A percentile compares a stretch with the other conserved stretches of the same genome.
Conservation (phyloP, 2,888 invertebrate genomes). For the Melieria picta region DNA sequence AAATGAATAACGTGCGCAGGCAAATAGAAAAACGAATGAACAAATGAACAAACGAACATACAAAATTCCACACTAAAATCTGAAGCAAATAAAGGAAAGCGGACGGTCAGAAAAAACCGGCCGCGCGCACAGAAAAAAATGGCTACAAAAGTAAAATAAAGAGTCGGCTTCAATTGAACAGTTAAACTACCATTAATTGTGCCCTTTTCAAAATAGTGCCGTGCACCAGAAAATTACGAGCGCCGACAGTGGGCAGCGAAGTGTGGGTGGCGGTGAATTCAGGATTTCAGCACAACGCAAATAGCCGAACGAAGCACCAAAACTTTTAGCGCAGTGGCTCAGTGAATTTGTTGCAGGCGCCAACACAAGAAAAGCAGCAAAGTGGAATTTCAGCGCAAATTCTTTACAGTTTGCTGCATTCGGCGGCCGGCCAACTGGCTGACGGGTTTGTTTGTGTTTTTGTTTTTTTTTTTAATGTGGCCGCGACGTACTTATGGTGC, state of each 20-base stretch:
- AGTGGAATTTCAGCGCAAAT: slow-evolving; percentile 5
- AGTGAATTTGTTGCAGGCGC: too few species aligned
- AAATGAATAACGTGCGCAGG: slow-evolving; percentile 56
- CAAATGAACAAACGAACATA: slow-evolving; percentile 32
- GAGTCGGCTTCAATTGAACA: slow-evolving; percentile 58
- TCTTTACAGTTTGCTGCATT: background rate
- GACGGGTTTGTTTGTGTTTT: too few species aligned
- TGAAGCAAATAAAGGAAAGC: slow-evolving; percentile 7
- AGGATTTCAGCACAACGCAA: too few species aligned
- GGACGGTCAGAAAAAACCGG: background rate
- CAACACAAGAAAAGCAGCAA: background rate
- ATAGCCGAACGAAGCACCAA: too few species aligned
- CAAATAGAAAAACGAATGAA: slow-evolving; percentile 48
- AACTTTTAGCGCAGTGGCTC: too few species aligned
- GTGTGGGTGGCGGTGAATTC: background rate
- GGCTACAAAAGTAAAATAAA: slow-evolving; percentile 40
- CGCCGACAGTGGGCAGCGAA: slow-evolving; percentile 1
- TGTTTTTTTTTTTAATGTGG: too few species aligned
- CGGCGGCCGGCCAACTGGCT: too few species aligned
- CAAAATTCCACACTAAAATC: slow-evolving; percentile 24
- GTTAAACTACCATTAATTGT: slow-evolving; percentile 62
- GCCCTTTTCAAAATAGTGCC: slow-evolving; percentile 42
- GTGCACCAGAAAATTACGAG: slow-evolving; percentile 38
- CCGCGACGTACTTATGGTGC: too few species aligned
- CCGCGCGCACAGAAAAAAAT: slow-evolving; percentile 29